phyloP scores from a whole-genome alignment of 2,797 vertebrate genomes.

The Cynodonichthys magdalenae region DNA sequence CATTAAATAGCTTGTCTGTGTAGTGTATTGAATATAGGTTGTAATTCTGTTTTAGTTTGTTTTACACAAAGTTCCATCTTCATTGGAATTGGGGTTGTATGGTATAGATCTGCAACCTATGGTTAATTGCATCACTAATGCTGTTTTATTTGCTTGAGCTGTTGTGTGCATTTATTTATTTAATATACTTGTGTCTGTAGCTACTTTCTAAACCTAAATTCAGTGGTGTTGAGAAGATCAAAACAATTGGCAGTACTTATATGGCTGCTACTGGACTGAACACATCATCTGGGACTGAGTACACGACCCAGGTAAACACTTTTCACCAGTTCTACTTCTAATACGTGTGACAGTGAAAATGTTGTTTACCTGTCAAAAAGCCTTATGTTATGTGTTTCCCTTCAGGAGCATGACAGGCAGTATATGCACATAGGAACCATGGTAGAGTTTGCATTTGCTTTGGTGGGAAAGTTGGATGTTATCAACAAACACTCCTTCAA shows the following conservation, averaged over 20 bases:
- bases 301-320: slow-evolving; percentile 82
- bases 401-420: slow-evolving; percentile 93
- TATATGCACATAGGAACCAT: slow-evolving; percentile 98
- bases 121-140: background rate
- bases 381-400: slow-evolving; percentile 3
- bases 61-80: too few relatives aligned
- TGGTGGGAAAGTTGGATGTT: slow-evolving; percentile 94
- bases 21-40: too few relatives aligned
- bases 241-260: slow-evolving; percentile 98
- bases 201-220: slow-evolving; percentile 97
- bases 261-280: slow-evolving; percentile 98
- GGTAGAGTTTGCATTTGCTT: slow-evolving; percentile 97
- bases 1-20: too few relatives aligned
- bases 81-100: too few relatives aligned
- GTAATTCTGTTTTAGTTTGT: too few relatives aligned
- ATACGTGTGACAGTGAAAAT: background rate
- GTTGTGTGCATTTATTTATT: slow-evolving; percentile 9
- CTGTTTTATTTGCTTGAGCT: background rate
- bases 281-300: slow-evolving; percentile 85
- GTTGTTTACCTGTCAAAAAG: background rate
- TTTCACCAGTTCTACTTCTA: background rate
- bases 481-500: slow-evolving; percentile 99
- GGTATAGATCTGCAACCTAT: too few relatives aligned
- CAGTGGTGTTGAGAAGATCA: slow-evolving; percentile 98
- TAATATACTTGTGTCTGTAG: slow-evolving; percentile 66